These are phyloP conservation scores for Labeo rohita DNA, from an alignment of 2,113 vertebrate species.

Conservation along the genomic window DNA sequence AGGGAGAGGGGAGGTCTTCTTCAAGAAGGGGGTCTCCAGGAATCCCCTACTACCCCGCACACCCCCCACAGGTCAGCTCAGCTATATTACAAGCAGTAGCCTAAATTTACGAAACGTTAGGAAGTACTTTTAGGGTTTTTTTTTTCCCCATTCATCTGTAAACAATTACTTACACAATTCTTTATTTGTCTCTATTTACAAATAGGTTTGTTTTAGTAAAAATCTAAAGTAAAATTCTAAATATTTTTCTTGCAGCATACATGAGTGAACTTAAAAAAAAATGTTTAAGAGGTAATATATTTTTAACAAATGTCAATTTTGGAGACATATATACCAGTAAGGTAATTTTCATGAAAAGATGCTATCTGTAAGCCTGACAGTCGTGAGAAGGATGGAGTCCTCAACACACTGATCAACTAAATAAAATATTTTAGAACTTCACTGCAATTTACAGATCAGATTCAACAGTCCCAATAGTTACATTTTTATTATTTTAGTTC, in stretches of 20 bases:
- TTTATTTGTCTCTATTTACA: too few relatives aligned
- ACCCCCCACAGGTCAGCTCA: neutral
- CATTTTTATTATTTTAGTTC: neutral
- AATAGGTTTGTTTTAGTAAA: too few relatives aligned
- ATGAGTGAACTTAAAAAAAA: too few relatives aligned
- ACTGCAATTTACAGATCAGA: too few relatives aligned
- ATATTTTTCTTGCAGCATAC: too few relatives aligned
- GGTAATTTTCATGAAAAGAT: neutral
- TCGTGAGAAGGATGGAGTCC: neutral
- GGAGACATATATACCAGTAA: too few relatives aligned
- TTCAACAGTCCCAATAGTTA: neutral
- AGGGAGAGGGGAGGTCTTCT: conserved; percentile 35
- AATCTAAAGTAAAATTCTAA: too few relatives aligned
- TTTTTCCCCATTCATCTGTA: neutral
- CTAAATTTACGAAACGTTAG: neutral
- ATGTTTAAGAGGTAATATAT: too few relatives aligned
- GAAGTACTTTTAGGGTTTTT: neutral
- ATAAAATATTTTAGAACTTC: neutral
- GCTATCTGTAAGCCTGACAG: neutral
- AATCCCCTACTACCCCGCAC: conserved; percentile 20
- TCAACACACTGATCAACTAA: neutral
- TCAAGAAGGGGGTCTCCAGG: conserved; percentile 50
- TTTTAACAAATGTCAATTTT: too few relatives aligned
- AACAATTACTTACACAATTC: too few relatives aligned
- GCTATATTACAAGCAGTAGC: neutral